These are phyloP conservation scores for Donacobius atricapilla DNA, from an alignment of 2,113 vertebrate genomes.

Conservation along the genomic window DNA sequence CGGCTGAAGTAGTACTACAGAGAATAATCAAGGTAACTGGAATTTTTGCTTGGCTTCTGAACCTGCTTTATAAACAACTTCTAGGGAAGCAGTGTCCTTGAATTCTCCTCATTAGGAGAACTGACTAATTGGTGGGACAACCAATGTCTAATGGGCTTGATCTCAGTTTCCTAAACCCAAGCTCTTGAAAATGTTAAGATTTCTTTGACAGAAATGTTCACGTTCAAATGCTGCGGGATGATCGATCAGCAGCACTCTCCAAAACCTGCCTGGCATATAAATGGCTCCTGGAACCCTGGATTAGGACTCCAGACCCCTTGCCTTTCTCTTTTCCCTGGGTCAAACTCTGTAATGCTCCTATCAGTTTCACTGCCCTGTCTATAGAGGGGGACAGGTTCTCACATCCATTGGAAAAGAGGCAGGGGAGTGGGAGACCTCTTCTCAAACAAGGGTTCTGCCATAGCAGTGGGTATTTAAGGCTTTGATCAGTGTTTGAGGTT, in stretches of 20 bases:
- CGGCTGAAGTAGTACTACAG: background rate
- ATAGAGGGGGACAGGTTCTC: background rate
- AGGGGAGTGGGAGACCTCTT: background rate
- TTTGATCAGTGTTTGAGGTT: background rate
- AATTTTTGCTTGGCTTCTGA: background rate
- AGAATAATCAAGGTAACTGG: background rate
- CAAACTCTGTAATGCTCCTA: background rate
- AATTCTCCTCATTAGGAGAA: background rate
- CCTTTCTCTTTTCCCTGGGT: background rate
- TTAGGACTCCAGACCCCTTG: background rate
- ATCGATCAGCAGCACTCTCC: background rate
- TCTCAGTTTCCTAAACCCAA: background rate
- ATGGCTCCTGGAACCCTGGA: background rate
- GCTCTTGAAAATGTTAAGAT: background rate
- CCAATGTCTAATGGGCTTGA: background rate
- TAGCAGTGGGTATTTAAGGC: background rate
- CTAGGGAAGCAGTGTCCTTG: background rate
- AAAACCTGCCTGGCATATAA: background rate
- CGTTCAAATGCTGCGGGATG: background rate
- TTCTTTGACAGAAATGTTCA: background rate
- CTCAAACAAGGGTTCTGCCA: background rate
- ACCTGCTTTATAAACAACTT: background rate
- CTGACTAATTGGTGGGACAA: background rate
- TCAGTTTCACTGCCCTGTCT: background rate
- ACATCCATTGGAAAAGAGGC: background rate